Percentiles rank a stretch among this genome's conserved stretches.
phyloP scores from a whole-genome alignment of 2,888 invertebrate species.

The Zootermopsis nevadensis region DNA sequence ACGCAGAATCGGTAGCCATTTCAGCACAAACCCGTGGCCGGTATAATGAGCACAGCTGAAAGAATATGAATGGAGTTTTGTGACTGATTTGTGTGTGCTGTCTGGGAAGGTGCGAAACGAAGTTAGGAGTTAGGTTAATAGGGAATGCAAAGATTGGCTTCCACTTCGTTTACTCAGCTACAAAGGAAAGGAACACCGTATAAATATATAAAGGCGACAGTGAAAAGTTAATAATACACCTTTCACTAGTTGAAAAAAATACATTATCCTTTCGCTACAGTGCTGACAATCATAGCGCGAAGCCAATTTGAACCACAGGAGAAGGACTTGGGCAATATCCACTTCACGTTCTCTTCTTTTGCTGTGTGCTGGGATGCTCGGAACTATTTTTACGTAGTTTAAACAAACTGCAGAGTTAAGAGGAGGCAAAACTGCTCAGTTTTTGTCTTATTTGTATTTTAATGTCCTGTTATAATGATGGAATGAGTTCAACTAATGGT shows the following conservation, averaged over 20 bases:
- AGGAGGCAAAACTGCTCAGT: too few relatives aligned
- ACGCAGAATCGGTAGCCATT: slow-evolving; percentile 17
- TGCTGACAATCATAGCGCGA: background rate
- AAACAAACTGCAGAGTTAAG: too few relatives aligned
- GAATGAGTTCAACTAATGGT: too few relatives aligned
- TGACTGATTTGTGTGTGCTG: too few relatives aligned
- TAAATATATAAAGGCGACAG: background rate
- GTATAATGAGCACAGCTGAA: too few relatives aligned
- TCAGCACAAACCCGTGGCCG: background rate
- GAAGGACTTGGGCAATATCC: background rate
- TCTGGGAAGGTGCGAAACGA: too few relatives aligned
- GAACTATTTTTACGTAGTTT: too few relatives aligned
- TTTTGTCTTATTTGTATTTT: too few relatives aligned
- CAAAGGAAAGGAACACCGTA: background rate
- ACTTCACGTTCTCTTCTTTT: background rate
- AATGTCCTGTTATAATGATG: too few relatives aligned
- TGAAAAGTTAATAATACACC: background rate
- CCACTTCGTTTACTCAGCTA: background rate
- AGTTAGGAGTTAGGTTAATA: background rate
- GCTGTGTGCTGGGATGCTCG: background rate
- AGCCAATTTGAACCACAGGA: background rate
- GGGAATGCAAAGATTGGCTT: background rate
- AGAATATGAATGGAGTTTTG: too few relatives aligned
- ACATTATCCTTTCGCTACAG: background rate
- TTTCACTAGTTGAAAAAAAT: background rate